Conservation (phyloP, 2,113 vertebrate species). For the Pangasianodon hypophthalmus region DNA sequence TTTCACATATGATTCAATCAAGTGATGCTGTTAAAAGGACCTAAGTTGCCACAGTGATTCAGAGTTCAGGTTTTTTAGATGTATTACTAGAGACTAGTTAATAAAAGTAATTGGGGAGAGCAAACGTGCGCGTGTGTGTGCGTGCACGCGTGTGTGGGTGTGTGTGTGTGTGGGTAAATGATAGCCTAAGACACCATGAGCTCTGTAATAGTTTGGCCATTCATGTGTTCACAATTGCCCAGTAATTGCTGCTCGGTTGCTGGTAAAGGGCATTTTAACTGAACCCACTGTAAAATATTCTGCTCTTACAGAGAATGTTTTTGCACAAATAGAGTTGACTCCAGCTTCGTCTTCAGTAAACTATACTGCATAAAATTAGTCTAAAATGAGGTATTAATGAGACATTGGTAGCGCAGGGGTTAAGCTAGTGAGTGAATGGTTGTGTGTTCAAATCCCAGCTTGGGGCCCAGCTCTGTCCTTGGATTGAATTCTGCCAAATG, state of each 20-base stretch:
- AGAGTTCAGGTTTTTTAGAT: not conserved
- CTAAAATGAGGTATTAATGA: not conserved
- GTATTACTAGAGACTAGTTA: conserved; percentile 3
- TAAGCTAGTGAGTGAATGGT: not conserved
- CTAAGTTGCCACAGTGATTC: not conserved
- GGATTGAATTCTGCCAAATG: not conserved
- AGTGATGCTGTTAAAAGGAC: conserved; percentile 16
- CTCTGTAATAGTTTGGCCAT: conserved; percentile 26
- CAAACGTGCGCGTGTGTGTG: conserved; percentile 6
- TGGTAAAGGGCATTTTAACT: conserved; percentile 32
- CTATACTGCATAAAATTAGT: not conserved
- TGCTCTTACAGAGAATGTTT: conserved; percentile 15
- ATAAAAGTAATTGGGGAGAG: conserved; percentile 33
- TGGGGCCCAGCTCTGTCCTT: not conserved
- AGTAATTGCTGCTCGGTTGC: conserved; percentile 34
- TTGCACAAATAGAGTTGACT: not conserved
- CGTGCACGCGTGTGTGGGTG: not conserved
- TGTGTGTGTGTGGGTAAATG: conserved; percentile 18
- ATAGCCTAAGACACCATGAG: conserved; percentile 27
- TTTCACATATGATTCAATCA: conserved; percentile 28
- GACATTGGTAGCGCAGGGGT: not conserved
- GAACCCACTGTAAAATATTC: not conserved
- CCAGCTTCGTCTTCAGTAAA: conserved; percentile 1
- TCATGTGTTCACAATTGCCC: conserved; percentile 40
- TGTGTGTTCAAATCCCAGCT: not conserved